phyloP scores from a whole-genome alignment of 2,113 vertebrate species.

The Saguinus midas region DNA sequence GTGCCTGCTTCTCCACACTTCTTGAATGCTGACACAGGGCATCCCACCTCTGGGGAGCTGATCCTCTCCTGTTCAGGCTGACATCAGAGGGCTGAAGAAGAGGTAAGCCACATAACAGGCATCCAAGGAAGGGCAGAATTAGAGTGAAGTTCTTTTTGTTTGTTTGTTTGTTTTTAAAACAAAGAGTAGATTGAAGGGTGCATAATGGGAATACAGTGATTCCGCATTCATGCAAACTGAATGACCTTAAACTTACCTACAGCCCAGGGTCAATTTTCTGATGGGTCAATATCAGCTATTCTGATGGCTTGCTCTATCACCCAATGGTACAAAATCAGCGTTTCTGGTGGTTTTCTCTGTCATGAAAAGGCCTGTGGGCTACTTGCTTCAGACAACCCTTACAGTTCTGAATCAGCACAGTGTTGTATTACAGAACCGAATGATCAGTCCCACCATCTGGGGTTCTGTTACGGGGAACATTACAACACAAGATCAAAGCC shows the following conservation, averaged over 20 bases:
- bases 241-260: not conserved
- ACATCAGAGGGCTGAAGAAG: not conserved
- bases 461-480: not conserved
- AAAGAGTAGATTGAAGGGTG: not conserved
- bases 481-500: not conserved
- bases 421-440: not conserved
- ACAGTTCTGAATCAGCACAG: not conserved
- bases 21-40: not conserved
- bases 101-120: not conserved
- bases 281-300: rapidly evolving
- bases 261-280: not conserved
- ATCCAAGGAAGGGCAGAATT: not conserved
- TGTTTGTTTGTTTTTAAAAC: not conserved
- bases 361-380: not conserved
- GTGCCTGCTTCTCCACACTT: not conserved
- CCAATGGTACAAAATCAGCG: rapidly evolving
- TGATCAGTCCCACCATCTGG: not conserved
- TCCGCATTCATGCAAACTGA: not conserved
- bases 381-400: not conserved
- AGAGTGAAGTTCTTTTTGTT: not conserved
- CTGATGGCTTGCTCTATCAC: not conserved
- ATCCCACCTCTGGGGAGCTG: not conserved
- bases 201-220: not conserved
- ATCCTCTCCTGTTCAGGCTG: too few relatives aligned
- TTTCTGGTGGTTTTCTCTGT: not conserved